Conservation (phyloP, 2,113 vertebrate genomes). For the Zosterops lateralis region DNA sequence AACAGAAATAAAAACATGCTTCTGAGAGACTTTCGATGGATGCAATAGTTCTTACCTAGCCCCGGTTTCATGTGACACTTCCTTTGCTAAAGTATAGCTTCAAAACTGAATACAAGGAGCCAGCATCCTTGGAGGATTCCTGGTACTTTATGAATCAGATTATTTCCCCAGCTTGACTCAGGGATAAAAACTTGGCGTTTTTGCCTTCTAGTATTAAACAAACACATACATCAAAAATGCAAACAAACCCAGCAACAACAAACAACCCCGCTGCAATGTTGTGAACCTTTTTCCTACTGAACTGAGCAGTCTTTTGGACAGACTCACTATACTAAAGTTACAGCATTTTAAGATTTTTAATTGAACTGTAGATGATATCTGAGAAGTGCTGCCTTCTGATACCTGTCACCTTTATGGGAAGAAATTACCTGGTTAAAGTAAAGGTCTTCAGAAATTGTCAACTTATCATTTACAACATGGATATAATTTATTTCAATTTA, state of each 20-base stretch:
- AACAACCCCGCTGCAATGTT: neutral
- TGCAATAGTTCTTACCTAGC: neutral
- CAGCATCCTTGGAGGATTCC: neutral
- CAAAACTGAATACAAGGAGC: neutral
- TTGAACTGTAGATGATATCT: neutral
- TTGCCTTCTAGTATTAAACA: neutral
- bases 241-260: neutral
- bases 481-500: neutral
- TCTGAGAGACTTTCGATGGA: neutral
- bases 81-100: neutral
- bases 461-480: neutral
- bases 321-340: neutral
- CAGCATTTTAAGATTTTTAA: neutral
- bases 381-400: neutral
- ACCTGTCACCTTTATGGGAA: neutral
- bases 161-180: neutral
- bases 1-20: neutral
- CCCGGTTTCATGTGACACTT: neutral
- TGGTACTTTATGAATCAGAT: neutral
- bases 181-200: neutral
- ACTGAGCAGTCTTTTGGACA: neutral
- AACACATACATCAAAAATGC: neutral
- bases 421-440: neutral
- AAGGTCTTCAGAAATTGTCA: neutral
- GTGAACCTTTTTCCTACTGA: neutral